Percentiles rank a stretch among this genome's conserved stretches.
phyloP scores from a whole-genome alignment of 2,113 vertebrate species.

The Leiothrix lutea region DNA sequence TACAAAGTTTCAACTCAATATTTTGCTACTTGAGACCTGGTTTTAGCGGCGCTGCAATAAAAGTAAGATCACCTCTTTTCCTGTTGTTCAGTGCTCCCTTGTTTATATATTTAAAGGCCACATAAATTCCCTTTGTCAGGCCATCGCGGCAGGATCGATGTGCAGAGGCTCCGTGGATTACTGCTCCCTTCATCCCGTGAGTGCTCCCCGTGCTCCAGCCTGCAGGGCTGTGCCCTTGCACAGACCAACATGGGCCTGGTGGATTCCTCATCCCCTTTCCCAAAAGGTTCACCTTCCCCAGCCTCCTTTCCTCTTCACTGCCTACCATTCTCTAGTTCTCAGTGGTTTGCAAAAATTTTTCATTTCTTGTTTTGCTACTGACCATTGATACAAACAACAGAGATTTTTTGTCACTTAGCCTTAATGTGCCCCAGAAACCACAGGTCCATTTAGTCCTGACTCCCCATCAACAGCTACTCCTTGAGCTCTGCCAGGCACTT shows the following conservation, averaged over 20 bases:
- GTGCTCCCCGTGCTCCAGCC: fast-evolving
- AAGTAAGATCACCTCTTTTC: not conserved
- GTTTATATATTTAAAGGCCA: not conserved
- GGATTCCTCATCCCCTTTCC: not conserved
- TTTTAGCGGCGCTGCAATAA: not conserved
- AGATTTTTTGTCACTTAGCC: not conserved
- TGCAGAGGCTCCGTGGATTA: not conserved
- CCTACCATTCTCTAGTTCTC: not conserved
- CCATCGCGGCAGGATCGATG: not conserved
- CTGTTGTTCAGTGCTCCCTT: not conserved
- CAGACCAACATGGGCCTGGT: fast-evolving
- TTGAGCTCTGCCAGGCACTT: not conserved
- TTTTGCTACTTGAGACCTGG: not conserved
- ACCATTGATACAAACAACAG: not conserved
- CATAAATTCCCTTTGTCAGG: not conserved
- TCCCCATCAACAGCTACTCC: not conserved
- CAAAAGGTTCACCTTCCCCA: not conserved
- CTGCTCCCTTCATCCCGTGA: not conserved
- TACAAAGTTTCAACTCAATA: not conserved
- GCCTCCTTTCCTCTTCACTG: not conserved
- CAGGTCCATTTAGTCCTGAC: not conserved
- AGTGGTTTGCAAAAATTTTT: not conserved
- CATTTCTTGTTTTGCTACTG: not conserved
- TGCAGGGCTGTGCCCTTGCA: not conserved
- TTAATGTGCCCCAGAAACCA: not conserved